Evolutionary conservation across 2,113 vertebrate species (phyloP), one percentile per base, ranked within the genome.

Genomic region (Oenanthe oenanthe): DNA sequence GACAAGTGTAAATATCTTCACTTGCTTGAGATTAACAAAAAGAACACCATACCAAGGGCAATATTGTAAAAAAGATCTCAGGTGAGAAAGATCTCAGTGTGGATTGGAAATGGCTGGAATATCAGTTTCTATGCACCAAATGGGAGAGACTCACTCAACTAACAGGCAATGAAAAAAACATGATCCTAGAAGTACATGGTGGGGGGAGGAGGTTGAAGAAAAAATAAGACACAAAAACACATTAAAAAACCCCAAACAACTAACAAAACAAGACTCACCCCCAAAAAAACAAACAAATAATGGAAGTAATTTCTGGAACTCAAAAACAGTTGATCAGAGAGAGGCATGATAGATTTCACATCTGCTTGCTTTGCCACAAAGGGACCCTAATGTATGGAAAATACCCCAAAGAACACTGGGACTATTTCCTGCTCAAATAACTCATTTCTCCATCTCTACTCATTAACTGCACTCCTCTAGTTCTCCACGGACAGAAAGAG

Each of bases 111-210:
- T 31, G 26, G 61, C 42, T 43, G 42, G 16, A 57, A 48, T 8
- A 16, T 7, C 48, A 22, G 18, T 21, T 76, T 54, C 68, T 56
- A 17, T 48, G 50, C 22, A 34, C 10, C 31, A 24, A 18, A 63
- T 9, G 25, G 54, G 29, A 91, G 32, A 73, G 28, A 85, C 61
- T 29, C 14, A 26, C 17, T 60, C 25, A 81, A 84, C 13, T 24
- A 61, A 31, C 12, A 34, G n/a, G 25, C 34, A 82, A 13, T 22
- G 43, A 74, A 66, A 38, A 38, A 85, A 36, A 48, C 17, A 50
- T 4, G 32, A 47, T 36, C n/a, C 19, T 61, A 88, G 20, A 60
- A 72, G 43, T 0, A n/a, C 7, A 2, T 8, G 10, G 24, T 5
- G 22, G 3, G 3, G 4, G 22, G 14, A 25, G n/a, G 2, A 43